These are phyloP conservation scores for Mobula hypostoma DNA, from an alignment of 2,113 vertebrate genomes.

Conservation along the genomic window DNA sequence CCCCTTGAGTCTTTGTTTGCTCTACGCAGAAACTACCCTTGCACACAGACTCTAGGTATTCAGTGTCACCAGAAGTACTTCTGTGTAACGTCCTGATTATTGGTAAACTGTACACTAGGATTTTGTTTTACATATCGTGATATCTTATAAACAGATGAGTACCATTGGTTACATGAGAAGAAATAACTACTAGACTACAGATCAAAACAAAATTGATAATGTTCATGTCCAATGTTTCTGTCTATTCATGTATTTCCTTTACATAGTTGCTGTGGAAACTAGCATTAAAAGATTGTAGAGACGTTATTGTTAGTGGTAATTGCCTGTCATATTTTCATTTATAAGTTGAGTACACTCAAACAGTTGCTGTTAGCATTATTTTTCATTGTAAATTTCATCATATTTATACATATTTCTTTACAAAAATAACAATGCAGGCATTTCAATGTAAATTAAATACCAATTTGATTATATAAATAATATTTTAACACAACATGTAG, in stretches of 20 bases:
- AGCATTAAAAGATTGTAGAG: background rate
- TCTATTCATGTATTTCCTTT: constrained; percentile 4
- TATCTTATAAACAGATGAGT: background rate
- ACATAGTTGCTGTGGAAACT: constrained; percentile 15
- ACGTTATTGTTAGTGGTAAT: constrained; percentile 3
- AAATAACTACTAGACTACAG: background rate
- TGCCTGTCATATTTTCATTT: constrained; percentile 24
- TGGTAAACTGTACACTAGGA: background rate
- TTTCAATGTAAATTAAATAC: background rate
- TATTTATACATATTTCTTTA: background rate
- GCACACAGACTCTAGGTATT: background rate
- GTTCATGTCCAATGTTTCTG: background rate
- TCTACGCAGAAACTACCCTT: background rate
- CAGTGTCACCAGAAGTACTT: background rate
- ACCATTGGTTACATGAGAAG: background rate
- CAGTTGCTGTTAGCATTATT: constrained; percentile 15
- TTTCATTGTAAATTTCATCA: background rate
- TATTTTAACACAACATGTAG: background rate
- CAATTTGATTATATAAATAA: background rate
- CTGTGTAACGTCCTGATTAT: background rate
- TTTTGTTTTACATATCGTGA: background rate
- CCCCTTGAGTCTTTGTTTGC: background rate
- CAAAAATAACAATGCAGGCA: background rate
- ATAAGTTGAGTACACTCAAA: background rate
- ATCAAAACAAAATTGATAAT: constrained; percentile 4